Evolutionary conservation across 1,140 invertebrate species (phyloP).

Genomic region (Monomorium pharaonis): DNA sequence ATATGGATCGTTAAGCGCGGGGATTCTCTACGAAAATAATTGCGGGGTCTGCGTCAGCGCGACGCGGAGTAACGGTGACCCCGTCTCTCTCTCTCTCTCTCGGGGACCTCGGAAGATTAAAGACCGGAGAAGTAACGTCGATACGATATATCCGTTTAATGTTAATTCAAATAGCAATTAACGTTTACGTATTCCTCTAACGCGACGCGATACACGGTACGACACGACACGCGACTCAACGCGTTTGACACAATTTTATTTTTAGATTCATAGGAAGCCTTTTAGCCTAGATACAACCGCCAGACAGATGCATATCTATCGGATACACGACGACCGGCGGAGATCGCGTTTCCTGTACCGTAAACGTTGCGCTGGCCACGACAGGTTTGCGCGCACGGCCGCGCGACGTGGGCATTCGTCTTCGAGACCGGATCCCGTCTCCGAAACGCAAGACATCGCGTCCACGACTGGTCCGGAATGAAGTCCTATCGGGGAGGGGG

Average conservation of each 20-base stretch:
- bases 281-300: neutral
- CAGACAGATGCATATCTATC: neutral
- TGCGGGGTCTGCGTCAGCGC: neutral
- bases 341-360: neutral
- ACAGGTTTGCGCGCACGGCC: slow-evolving; percentile 18
- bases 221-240: neutral
- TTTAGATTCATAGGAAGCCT: neutral
- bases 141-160: neutral
- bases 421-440: slow-evolving; percentile 37
- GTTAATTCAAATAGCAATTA: neutral
- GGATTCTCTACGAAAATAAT: slow-evolving; percentile 11
- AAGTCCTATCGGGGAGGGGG: neutral
- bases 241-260: neutral
- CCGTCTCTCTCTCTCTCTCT: neutral
- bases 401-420: neutral
- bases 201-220: neutral
- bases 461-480: slow-evolving; percentile 43
- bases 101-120: neutral
- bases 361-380: neutral
- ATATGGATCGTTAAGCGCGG: neutral
- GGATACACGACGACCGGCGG: neutral
- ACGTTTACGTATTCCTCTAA: neutral
- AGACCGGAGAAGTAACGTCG: neutral
- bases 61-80: neutral
- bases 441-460: slow-evolving; percentile 62